phyloP scores from a whole-genome alignment of 2,888 invertebrate species.

The Temnothorax rugatulus region DNA sequence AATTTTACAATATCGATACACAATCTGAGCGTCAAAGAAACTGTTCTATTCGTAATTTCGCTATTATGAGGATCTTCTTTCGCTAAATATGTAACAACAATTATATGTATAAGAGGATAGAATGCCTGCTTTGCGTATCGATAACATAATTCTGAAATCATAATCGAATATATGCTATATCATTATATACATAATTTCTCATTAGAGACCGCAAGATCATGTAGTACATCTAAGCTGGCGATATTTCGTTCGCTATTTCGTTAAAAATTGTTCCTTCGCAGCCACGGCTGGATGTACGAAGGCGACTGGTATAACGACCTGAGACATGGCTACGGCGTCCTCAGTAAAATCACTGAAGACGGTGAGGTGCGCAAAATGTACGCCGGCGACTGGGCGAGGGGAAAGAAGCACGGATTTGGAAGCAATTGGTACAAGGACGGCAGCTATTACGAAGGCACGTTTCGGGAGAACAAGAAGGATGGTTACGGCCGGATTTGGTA shows the following conservation, averaged over 20 bases:
- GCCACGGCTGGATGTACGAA: conserved; percentile 87
- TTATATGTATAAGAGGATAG: not conserved
- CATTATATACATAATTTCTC: not conserved
- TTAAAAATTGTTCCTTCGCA: conserved; percentile 24
- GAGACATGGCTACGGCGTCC: conserved; percentile 88
- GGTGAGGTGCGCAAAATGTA: conserved; percentile 82
- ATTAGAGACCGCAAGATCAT: not conserved
- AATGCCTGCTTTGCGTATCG: not conserved
- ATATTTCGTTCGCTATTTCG: not conserved
- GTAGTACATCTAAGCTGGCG: not conserved
- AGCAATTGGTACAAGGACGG: conserved; percentile 88
- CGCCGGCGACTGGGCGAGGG: conserved; percentile 88
- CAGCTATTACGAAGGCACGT: conserved; percentile 88
- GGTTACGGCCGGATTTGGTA: conserved; percentile 90
- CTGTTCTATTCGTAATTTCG: not conserved
- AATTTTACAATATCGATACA: not conserved
- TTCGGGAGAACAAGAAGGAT: conserved; percentile 86
- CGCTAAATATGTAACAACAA: not conserved
- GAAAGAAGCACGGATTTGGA: conserved; percentile 88
- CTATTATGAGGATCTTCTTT: not conserved
- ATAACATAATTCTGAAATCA: not conserved
- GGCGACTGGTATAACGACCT: conserved; percentile 88
- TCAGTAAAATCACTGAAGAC: conserved; percentile 77
- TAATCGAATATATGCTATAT: not conserved
- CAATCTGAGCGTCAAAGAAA: not conserved